phyloP scores from a whole-genome alignment of 2,888 invertebrate genomes.

The Leucophora obtusa region DNA sequence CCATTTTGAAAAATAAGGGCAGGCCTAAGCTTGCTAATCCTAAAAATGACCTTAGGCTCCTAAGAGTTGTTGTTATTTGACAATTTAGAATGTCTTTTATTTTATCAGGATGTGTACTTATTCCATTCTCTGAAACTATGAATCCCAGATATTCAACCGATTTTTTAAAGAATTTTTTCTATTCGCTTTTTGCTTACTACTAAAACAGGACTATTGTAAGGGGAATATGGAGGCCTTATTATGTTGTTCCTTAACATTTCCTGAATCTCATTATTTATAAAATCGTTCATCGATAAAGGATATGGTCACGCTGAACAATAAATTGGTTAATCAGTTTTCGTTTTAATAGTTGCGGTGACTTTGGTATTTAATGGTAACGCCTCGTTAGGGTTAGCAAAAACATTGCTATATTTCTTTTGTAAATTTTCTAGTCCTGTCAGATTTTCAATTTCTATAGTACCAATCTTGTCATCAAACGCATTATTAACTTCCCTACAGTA shows the following conservation, averaged over 20 bases:
- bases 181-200: conserved; percentile 11
- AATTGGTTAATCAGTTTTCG: conserved; percentile 2
- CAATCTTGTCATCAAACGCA: too few relatives aligned
- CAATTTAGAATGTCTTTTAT: too few relatives aligned
- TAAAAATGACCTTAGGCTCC: conserved; percentile 5
- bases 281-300: conserved; percentile 15
- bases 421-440: neutral
- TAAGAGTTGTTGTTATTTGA: neutral
- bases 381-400: conserved; percentile 47
- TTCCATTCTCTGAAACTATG: neutral
- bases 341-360: neutral
- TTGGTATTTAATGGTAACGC: conserved; percentile 43
- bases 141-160: too few relatives aligned
- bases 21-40: conserved; percentile 6
- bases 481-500: neutral
- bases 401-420: conserved; percentile 26
- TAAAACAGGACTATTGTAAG: conserved; percentile 8
- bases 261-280: conserved; percentile 15
- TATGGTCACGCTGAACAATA: conserved; percentile 11
- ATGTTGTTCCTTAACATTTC: neutral
- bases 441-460: neutral
- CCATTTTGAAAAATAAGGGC: too few relatives aligned
- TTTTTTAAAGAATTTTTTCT: conserved; percentile 5
- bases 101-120: too few relatives aligned
- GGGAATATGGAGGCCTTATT: conserved; percentile 5